These are phyloP conservation scores for Phalangium opilio DNA, from an alignment of 2,888 invertebrate species.

Conservation along the genomic window DNA sequence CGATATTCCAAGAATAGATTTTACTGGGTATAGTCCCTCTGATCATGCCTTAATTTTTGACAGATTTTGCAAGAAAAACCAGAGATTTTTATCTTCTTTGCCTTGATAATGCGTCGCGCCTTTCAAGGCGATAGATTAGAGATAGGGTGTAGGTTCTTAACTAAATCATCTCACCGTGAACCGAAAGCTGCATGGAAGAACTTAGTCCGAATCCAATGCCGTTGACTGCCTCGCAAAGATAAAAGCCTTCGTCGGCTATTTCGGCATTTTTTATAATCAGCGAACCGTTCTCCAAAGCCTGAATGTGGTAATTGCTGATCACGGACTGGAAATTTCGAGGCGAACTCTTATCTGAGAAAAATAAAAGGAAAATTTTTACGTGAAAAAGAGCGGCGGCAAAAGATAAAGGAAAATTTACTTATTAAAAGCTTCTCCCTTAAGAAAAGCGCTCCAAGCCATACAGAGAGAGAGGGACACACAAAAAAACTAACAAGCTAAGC, in stretches of 20 bases:
- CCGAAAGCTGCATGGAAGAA: conserved; percentile 15
- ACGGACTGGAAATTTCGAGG: conserved; percentile 17
- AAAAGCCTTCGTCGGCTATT: conserved; percentile 15
- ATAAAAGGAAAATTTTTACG: neutral
- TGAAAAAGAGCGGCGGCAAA: conserved; percentile 7
- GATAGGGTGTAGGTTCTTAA: conserved; percentile 1
- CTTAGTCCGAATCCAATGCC: conserved; percentile 17
- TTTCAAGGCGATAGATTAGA: too few relatives aligned
- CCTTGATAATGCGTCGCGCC: too few relatives aligned
- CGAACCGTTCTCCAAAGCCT: conserved; percentile 18
- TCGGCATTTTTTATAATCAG: conserved; percentile 16
- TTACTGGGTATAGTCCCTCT: too few relatives aligned
- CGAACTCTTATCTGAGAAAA: conserved; percentile 9
- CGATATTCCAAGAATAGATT: too few relatives aligned
- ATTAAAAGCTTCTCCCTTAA: conserved; percentile 3
- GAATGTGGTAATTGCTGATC: conserved; percentile 18
- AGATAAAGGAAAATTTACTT: conserved; percentile 4
- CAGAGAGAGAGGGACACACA: conserved; percentile 4
- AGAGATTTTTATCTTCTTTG: too few relatives aligned
- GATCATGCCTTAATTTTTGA: too few relatives aligned
- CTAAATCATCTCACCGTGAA: conserved; percentile 13
- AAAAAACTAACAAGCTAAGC: too few relatives aligned
- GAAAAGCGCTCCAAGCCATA: conserved; percentile 4
- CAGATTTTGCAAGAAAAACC: too few relatives aligned
- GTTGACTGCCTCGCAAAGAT: conserved; percentile 18